Evolutionary conservation across 2,888 invertebrate species (phyloP).

Genomic region (Pogonocherus hispidulus): DNA sequence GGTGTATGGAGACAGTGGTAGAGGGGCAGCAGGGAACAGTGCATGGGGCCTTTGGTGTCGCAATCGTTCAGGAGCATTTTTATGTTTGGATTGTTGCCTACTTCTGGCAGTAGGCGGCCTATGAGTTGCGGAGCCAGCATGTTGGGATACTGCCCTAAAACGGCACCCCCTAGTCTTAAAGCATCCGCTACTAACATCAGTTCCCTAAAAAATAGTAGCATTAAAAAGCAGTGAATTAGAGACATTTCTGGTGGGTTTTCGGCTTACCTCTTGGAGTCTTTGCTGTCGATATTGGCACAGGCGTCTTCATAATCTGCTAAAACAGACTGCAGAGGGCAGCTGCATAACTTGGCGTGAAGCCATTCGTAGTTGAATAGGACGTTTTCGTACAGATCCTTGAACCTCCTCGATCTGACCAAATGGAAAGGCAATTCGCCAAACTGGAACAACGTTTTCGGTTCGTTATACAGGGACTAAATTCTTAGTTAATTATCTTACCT

Average conservation of each 20-base stretch:
- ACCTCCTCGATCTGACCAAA: slow-evolving; percentile 89
- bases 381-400: slow-evolving; percentile 90
- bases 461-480: neutral
- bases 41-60: slow-evolving; percentile 87
- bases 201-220: slow-evolving; percentile 77
- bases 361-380: slow-evolving; percentile 98
- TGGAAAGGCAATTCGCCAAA: slow-evolving; percentile 97
- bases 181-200: slow-evolving; percentile 94
- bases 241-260: too few relatives aligned
- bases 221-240: too few relatives aligned
- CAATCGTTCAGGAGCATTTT: slow-evolving; percentile 91
- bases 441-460: slow-evolving; percentile 67
- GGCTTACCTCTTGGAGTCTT: slow-evolving; percentile 81
- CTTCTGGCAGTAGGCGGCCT: slow-evolving; percentile 93
- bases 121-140: slow-evolving; percentile 97
- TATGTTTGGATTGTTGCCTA: slow-evolving; percentile 85
- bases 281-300: slow-evolving; percentile 83
- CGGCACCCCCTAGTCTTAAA: slow-evolving; percentile 92
- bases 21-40: slow-evolving; percentile 92
- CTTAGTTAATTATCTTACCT: slow-evolving; percentile 72
- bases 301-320: slow-evolving; percentile 97
- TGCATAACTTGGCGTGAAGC: slow-evolving; percentile 95
- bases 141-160: slow-evolving; percentile 90
- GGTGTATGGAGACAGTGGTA: slow-evolving; percentile 98
- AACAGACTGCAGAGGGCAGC: slow-evolving; percentile 95